Percentiles rank a stretch among this genome's conserved stretches.
Conservation (phyloP, 2,113 vertebrate genomes). For the Hippotragus niger region DNA sequence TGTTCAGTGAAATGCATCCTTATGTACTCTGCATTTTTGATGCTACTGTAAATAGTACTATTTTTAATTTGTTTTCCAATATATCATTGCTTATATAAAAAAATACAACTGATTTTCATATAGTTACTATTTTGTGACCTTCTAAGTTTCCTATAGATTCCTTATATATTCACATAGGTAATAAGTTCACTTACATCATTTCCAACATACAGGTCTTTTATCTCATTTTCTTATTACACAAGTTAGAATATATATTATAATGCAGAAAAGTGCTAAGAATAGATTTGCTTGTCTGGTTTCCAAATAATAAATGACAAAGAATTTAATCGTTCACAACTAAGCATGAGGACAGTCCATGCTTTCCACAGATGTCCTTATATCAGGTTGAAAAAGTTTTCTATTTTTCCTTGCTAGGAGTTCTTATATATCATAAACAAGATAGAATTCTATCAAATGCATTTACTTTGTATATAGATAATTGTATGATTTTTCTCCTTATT, state of each 20-base stretch:
- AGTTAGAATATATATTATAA: neutral
- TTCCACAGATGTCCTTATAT: neutral
- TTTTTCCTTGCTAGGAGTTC: neutral
- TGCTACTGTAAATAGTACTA: neutral
- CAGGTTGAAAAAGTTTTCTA: neutral
- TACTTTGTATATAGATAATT: neutral
- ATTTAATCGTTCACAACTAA: neutral
- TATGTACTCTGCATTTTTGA: neutral
- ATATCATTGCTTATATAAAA: neutral
- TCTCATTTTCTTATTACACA: neutral
- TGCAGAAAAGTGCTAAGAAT: neutral
- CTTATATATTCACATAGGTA: neutral
- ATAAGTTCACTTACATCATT: neutral
- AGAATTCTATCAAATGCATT: neutral
- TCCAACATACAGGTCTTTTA: neutral
- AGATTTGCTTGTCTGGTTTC: neutral
- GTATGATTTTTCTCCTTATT: neutral
- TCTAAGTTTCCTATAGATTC: neutral
- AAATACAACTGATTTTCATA: neutral
- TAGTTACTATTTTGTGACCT: neutral
- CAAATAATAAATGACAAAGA: neutral
- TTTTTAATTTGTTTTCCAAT: neutral
- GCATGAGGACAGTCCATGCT: neutral
- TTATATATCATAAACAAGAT: neutral
- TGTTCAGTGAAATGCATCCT: neutral